A percentile compares a stretch with the other conserved stretches of the same genome.
phyloP scores from a whole-genome alignment of 2,888 invertebrate genomes.

The Litoditis marina region DNA sequence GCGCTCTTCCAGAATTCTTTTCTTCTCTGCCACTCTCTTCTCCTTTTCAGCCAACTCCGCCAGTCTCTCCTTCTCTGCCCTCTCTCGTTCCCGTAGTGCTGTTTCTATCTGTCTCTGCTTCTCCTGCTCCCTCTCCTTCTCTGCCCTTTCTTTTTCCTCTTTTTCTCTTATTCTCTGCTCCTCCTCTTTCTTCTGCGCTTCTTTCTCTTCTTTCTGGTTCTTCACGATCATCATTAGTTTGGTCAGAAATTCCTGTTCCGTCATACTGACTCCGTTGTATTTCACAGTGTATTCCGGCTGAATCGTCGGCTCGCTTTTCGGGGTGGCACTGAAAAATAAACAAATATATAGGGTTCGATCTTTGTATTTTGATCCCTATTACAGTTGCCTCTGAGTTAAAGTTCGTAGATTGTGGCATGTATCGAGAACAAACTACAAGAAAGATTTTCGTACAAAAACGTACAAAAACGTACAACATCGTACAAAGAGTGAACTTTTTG shows the following conservation, averaged over 20 bases:
- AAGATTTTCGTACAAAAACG: too few relatives aligned
- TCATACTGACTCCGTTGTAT: constrained; percentile 37
- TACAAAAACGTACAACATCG: too few relatives aligned
- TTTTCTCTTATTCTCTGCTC: neutral
- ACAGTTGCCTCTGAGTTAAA: too few relatives aligned
- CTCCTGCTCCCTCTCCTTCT: constrained; percentile 13
- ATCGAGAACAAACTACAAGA: too few relatives aligned
- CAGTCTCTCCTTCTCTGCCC: too few relatives aligned
- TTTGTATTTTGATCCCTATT: neutral
- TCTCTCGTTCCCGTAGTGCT: constrained; percentile 6
- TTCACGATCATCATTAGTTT: constrained; percentile 27
- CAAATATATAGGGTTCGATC: neutral
- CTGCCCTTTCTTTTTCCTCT: neutral
- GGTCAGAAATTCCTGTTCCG: constrained; percentile 32
- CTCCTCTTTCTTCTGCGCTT: neutral
- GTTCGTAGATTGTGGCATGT: too few relatives aligned
- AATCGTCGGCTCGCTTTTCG: too few relatives aligned
- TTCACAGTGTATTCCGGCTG: constrained; percentile 35
- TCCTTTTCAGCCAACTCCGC: constrained; percentile 3
- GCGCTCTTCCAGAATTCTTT: constrained; percentile 10
- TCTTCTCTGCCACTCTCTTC: constrained; percentile 6
- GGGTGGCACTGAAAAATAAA: too few relatives aligned
- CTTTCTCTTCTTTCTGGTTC: neutral
- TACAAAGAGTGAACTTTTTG: too few relatives aligned
- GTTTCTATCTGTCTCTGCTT: neutral